These are phyloP conservation scores for Polia nebulosa DNA, from an alignment of 2,888 invertebrate species.

Conservation along the genomic window DNA sequence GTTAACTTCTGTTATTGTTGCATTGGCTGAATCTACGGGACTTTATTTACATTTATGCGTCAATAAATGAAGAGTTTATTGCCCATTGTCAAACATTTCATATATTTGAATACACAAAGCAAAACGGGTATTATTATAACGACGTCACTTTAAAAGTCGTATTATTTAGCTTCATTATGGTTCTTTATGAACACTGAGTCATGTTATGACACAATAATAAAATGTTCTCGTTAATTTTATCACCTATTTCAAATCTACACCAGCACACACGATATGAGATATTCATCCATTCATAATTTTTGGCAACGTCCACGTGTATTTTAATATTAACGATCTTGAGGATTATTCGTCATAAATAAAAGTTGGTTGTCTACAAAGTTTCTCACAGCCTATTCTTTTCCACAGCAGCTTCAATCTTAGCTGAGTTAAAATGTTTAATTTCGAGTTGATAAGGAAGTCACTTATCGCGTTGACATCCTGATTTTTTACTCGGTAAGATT, in stretches of 20 bases:
- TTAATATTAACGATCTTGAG: slow-evolving; percentile 29
- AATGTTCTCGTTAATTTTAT: slow-evolving; percentile 61
- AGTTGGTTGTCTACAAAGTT: slow-evolving; percentile 27
- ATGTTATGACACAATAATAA: slow-evolving; percentile 66
- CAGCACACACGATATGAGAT: slow-evolving; percentile 49
- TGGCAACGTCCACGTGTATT: slow-evolving; percentile 54
- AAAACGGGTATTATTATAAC: slow-evolving; percentile 60
- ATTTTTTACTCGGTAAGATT: slow-evolving; percentile 83
- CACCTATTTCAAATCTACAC: slow-evolving; percentile 57
- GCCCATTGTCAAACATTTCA: slow-evolving; percentile 43
- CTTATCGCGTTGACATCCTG: slow-evolving; percentile 84
- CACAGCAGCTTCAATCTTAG: slow-evolving; percentile 49
- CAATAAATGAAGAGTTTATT: slow-evolving; percentile 42
- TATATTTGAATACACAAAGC: slow-evolving; percentile 34
- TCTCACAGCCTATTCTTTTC: slow-evolving; percentile 39
- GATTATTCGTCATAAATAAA: slow-evolving; percentile 41
- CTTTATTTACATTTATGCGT: slow-evolving; percentile 31
- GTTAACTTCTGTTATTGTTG: slow-evolving; percentile 48
- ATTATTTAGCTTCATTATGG: slow-evolving; percentile 65
- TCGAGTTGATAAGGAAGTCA: slow-evolving; percentile 69
- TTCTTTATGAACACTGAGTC: slow-evolving; percentile 58
- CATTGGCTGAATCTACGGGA: slow-evolving; percentile 30
- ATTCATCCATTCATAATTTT: slow-evolving; percentile 62
- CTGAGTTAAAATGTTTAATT: slow-evolving; percentile 59
- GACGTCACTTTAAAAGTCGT: slow-evolving; percentile 55